Conservation (phyloP, 64 coral and sea anemone species). For the Montipora efflorescens region DNA sequence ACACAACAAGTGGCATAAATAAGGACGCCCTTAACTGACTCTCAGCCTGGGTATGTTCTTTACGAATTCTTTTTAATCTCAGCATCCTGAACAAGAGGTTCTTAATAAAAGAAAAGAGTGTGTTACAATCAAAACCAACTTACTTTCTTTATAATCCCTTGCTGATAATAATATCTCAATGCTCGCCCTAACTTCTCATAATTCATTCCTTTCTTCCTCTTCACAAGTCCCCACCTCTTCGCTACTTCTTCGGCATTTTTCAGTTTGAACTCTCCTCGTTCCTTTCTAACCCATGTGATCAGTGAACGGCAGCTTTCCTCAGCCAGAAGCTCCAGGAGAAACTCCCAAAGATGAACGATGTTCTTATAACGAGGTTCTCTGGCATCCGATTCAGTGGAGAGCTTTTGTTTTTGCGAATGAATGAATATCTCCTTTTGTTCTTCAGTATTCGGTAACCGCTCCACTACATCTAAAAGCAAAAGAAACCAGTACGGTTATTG, state of each 20-base stretch:
- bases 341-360: conserved; percentile 63
- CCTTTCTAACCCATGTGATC: conserved; percentile 54
- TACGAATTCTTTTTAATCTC: too few species aligned
- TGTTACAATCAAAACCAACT: background rate
- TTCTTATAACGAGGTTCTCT: conserved; percentile 53
- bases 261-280: conserved; percentile 61
- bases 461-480: too few species aligned
- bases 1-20: too few species aligned
- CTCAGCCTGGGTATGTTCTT: too few species aligned
- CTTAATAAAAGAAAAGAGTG: too few species aligned
- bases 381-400: too few species aligned
- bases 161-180: conserved; percentile 62
- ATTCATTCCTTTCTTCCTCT: conserved; percentile 61
- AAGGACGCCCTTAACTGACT: too few species aligned
- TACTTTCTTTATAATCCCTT: conserved; percentile 65
- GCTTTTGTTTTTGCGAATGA: too few species aligned
- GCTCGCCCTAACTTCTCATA: conserved; percentile 54
- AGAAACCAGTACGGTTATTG: too few species aligned
- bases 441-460: too few species aligned
- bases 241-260: conserved; percentile 43
- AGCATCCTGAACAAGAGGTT: too few species aligned
- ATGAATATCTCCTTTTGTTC: too few species aligned
- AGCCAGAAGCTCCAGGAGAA: conserved; percentile 39
- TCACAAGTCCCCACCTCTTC: conserved; percentile 34
- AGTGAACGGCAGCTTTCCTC: conserved; percentile 42